phyloP scores from a whole-genome alignment of 2,797 vertebrate species.

The Brachyalestes nurse region DNA sequence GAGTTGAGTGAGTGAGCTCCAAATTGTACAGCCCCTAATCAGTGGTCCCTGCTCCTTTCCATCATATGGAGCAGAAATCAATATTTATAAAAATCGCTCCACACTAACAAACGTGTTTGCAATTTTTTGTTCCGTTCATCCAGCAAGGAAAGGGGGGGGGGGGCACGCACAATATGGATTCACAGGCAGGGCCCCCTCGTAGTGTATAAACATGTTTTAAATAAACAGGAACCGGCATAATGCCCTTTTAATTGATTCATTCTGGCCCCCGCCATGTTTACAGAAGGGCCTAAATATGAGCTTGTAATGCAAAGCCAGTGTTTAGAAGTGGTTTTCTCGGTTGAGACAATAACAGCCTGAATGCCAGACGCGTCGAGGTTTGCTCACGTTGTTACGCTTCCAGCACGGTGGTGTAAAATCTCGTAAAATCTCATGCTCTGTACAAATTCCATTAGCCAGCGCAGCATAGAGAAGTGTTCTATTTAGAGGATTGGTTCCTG shows the following conservation, averaged over 20 bases:
- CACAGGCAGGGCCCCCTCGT: conserved; percentile 73
- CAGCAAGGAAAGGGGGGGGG: conserved; percentile 22
- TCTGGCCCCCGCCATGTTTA: conserved; percentile 82
- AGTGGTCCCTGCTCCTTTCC: conserved; percentile 61
- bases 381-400: conserved; percentile 24
- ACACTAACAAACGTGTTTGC: conserved; percentile 79
- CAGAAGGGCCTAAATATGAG: conserved; percentile 83
- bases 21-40: conserved; percentile 47
- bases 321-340: conserved; percentile 84
- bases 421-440: not conserved
- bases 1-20: conserved; percentile 6
- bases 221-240: conserved; percentile 88
- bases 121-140: conserved; percentile 66
- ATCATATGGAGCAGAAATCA: conserved; percentile 65
- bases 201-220: conserved; percentile 86
- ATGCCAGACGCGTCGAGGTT: conserved; percentile 72
- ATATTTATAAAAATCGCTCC: conserved; percentile 76
- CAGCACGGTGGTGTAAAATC: conserved; percentile 3
- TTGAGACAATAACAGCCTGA: conserved; percentile 82
- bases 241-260: conserved; percentile 89
- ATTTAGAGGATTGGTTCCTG: not conserved
- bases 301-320: conserved; percentile 81
- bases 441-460: not conserved
- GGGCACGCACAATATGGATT: conserved; percentile 69
- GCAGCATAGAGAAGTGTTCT: not conserved